phyloP scores from a whole-genome alignment of 2,888 invertebrate species.

The Melieria picta region DNA sequence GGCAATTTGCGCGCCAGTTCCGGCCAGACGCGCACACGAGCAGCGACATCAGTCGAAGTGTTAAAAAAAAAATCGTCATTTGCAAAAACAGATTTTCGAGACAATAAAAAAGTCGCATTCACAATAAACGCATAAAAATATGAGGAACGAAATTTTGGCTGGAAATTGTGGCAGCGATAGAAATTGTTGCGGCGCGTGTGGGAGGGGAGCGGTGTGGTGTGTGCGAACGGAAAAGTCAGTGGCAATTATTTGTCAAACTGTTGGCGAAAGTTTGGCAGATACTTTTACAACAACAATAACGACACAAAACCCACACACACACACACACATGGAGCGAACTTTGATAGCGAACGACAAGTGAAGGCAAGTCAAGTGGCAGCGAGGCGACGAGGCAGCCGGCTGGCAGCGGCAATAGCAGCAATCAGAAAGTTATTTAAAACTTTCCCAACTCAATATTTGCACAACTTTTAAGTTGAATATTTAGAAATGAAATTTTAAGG shows the following conservation, averaged over 20 bases:
- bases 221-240: slow-evolving; percentile 8
- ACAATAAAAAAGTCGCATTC: no score
- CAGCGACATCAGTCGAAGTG: no score
- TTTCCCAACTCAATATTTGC: slow-evolving; percentile 38
- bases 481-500: slow-evolving; percentile 35
- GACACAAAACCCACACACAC: slow-evolving; percentile 4
- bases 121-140: no score
- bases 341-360: background rate
- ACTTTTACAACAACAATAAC: slow-evolving; percentile 4
- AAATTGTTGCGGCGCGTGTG: background rate
- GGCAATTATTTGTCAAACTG: slow-evolving; percentile 25
- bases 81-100: no score
- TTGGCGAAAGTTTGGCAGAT: slow-evolving; percentile 19
- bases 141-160: no score
- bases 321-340: background rate
- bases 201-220: background rate
- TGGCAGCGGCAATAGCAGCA: slow-evolving; percentile 27
- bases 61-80: no score
- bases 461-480: slow-evolving; percentile 32
- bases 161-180: no score
- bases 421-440: slow-evolving; percentile 41
- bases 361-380: background rate
- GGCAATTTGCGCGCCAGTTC: no score
- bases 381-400: background rate
- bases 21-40: no score